A percentile compares a stretch with the other conserved stretches of the same genome.
Conservation (phyloP, 2,888 invertebrate genomes). For the Callinectes sapidus region DNA sequence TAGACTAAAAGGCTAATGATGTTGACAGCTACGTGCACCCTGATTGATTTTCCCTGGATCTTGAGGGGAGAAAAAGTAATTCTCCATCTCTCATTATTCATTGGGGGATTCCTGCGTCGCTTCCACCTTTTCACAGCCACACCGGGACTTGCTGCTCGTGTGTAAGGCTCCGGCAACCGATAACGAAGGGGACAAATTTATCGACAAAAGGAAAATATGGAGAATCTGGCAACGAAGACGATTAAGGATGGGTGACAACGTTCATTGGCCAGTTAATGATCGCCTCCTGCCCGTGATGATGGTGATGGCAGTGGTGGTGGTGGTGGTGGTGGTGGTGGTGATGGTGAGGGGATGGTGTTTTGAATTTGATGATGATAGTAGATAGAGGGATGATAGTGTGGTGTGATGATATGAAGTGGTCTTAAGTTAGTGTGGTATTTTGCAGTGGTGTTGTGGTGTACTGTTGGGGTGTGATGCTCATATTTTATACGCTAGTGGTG, state of each 20-base stretch:
- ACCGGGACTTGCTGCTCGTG: not conserved
- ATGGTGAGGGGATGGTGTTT: not conserved
- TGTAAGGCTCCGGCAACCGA: not conserved
- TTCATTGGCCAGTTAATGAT: slow-evolving; percentile 33
- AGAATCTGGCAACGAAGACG: not conserved
- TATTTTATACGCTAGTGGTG: not conserved
- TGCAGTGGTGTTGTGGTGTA: no score
- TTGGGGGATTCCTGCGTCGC: not conserved
- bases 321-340: not conserved
- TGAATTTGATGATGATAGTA: not conserved
- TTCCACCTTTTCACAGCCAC: not conserved
- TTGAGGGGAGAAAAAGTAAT: slow-evolving; percentile 11
- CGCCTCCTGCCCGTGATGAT: slow-evolving; percentile 9
- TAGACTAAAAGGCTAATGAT: slow-evolving; percentile 56
- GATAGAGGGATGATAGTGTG: not conserved
- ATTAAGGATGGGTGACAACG: slow-evolving; percentile 31
- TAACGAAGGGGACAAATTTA: not conserved
- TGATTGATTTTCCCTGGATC: slow-evolving; percentile 43
- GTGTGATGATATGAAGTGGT: no score
- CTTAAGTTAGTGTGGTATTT: no score
- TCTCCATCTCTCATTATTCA: slow-evolving; percentile 23
- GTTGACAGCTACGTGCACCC: slow-evolving; percentile 46
- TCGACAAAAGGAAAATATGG: not conserved
- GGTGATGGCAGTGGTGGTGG: not conserved
- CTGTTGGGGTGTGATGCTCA: no score